These are phyloP conservation scores for Penaeus indicus DNA, from an alignment of 1,140 invertebrate genomes.

Conservation along the genomic window DNA sequence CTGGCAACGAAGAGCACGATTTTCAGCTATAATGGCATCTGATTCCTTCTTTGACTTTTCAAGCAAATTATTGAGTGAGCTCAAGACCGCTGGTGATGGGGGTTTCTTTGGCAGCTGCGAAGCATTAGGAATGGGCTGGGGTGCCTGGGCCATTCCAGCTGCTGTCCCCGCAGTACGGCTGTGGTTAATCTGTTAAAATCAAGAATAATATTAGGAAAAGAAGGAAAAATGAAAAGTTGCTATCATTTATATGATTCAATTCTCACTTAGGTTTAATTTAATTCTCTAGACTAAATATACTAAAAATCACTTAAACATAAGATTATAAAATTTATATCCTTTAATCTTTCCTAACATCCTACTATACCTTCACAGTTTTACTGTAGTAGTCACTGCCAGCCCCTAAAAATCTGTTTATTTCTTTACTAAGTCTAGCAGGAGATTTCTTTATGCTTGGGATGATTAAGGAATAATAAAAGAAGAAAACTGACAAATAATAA, in stretches of 20 bases:
- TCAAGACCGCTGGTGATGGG: constrained; percentile 53
- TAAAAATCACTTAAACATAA: too few species aligned
- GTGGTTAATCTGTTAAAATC: constrained; percentile 44
- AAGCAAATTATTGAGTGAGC: constrained; percentile 41
- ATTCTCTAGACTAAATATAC: too few species aligned
- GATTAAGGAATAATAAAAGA: not conserved
- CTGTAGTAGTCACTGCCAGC: too few species aligned
- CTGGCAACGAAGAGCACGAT: constrained; percentile 61
- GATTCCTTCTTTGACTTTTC: constrained; percentile 58
- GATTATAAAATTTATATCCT: too few species aligned
- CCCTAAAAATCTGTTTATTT: too few species aligned
- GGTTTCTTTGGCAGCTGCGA: constrained; percentile 49
- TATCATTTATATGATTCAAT: not conserved
- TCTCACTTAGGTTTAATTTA: too few species aligned
- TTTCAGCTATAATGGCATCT: constrained; percentile 59
- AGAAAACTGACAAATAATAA: too few species aligned
- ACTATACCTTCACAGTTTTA: too few species aligned
- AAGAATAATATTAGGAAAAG: not conserved
- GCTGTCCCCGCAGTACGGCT: constrained; percentile 19
- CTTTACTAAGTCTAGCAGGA: too few species aligned
- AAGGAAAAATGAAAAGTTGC: not conserved
- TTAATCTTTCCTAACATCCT: too few species aligned
- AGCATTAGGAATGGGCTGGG: constrained; percentile 45
- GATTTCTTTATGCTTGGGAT: too few species aligned
- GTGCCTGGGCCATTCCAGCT: not conserved